A percentile compares a stretch with the other conserved stretches of the same genome.
phyloP scores from a whole-genome alignment of 2,888 invertebrate genomes.

The Apomyelois bistriatella region DNA sequence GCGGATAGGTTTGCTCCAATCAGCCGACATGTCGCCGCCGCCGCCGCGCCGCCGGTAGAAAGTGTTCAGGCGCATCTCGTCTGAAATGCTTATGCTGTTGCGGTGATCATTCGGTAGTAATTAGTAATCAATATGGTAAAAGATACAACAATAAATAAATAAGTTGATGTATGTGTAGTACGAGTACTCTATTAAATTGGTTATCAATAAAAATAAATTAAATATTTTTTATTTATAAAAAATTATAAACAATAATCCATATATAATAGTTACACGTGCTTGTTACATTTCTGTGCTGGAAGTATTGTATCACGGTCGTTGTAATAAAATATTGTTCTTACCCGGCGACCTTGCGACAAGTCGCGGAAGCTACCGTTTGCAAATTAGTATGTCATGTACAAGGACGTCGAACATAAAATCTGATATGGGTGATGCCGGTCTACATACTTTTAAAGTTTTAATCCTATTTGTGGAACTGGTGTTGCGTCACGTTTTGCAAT shows the following conservation, averaged over 20 bases:
- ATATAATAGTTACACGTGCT: background rate
- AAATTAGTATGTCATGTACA: conserved; percentile 59
- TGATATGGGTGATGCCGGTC: conserved; percentile 5
- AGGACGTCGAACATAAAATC: conserved; percentile 44
- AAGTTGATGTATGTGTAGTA: too few relatives aligned
- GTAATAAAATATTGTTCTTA: conserved; percentile 39
- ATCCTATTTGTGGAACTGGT: background rate
- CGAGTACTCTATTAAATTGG: too few relatives aligned
- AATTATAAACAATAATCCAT: background rate
- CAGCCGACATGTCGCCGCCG: too few relatives aligned
- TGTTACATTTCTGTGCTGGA: background rate
- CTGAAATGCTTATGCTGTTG: too few relatives aligned
- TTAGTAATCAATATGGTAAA: too few relatives aligned
- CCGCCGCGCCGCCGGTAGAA: too few relatives aligned
- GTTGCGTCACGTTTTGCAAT: conserved; percentile 9
- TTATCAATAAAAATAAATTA: too few relatives aligned
- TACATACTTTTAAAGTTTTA: background rate
- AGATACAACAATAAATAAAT: too few relatives aligned
- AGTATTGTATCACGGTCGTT: conserved; percentile 17
- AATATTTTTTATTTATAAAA: too few relatives aligned
- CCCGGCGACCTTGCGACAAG: conserved; percentile 37
- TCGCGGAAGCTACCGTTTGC: conserved; percentile 69
- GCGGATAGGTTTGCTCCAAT: background rate
- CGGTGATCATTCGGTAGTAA: too few relatives aligned
- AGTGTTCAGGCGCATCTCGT: too few relatives aligned